Evolutionary conservation across 2,113 vertebrate genomes (phyloP), one percentile per base, ranked within the genome.

Genomic region (Ptychochromis oligacanthus): DNA sequence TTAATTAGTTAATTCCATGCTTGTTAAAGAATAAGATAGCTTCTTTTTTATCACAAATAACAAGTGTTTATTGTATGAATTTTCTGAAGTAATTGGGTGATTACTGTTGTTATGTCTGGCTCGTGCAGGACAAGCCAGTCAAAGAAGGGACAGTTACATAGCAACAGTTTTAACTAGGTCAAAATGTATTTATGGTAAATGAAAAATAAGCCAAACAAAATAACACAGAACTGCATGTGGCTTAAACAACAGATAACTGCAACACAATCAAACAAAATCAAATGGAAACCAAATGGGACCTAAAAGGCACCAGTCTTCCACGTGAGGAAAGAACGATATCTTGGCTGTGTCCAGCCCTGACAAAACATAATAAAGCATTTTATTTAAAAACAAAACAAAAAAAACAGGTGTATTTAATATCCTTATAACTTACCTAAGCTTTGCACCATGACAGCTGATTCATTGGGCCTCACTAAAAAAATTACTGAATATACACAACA

Each of bases 1-100:
- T 67, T 79, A 75, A 72, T 79, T 74, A 72, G n/a, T 65, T 76
- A 52, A 81, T 70, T 12, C 46, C 49, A 74, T 56, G 75, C 79
- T 9, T 79, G 34, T 88, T 75, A 86, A 75, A 79, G 70, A 61
- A 34, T 24, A 28, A 49, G 11, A 17, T 7, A 59, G 18, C 31
- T 49, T 83, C 56, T 78, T 20, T 83, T 59, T 78, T 20, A 24
- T 80, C 17, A 20, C 13, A 31, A 67, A 57, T 64, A 31, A 31
- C 28, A 75, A 70, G 36, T 40, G 10, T 18, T 65, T 15, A 54
- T 46, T 76, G 9, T 54, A 12, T 79, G 43, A 56, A 24, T 76
- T 24, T n/a, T 75, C 28, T 61, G n/a, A 62, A 62, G 62, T 36
- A 85, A 83, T 82, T 64, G 82, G 57, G 40, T 58, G 49, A 67